These are phyloP conservation scores for Ataeniobius toweri DNA, from an alignment of 2,797 vertebrate species.

Conservation along the genomic window DNA sequence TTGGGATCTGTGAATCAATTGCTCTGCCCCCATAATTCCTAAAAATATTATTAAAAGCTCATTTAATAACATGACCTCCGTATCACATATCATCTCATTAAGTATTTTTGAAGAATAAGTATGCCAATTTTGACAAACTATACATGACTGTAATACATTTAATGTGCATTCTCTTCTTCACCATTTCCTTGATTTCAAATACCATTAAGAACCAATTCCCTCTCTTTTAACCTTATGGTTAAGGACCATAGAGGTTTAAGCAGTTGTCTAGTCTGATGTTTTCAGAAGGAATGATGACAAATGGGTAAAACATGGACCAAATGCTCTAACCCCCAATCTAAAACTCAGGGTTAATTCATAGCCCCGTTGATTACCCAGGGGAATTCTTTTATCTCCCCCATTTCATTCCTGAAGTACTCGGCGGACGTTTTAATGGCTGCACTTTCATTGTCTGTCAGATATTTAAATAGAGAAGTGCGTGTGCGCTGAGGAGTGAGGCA, in stretches of 20 bases:
- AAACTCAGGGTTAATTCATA: slow-evolving; percentile 80
- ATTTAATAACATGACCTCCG: neutral
- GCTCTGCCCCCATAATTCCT: neutral
- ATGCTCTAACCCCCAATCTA: slow-evolving; percentile 64
- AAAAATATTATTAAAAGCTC: neutral
- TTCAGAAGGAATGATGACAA: slow-evolving; percentile 72
- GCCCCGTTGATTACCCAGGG: slow-evolving; percentile 79
- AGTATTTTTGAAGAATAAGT: neutral
- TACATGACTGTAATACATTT: slow-evolving; percentile 45
- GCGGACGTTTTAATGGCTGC: slow-evolving; percentile 82
- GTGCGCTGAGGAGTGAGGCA: slow-evolving; percentile 60
- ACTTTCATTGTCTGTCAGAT: slow-evolving; percentile 85
- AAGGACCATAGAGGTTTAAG: slow-evolving; percentile 30
- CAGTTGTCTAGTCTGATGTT: slow-evolving; percentile 53
- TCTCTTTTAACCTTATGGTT: slow-evolving; percentile 3
- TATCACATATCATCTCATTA: neutral
- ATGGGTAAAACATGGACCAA: slow-evolving; percentile 70
- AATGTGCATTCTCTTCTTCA: neutral
- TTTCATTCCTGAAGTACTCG: slow-evolving; percentile 81
- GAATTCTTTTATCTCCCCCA: slow-evolving; percentile 82
- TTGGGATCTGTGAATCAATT: neutral
- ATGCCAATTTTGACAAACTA: slow-evolving; percentile 36
- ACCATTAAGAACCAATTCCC: neutral
- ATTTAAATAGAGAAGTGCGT: slow-evolving; percentile 79
- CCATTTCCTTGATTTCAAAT: neutral